Evolutionary conservation across 1,140 invertebrate species (phyloP), one percentile per base, ranked within the genome.

Genomic region (Hirudo medicinalis): DNA sequence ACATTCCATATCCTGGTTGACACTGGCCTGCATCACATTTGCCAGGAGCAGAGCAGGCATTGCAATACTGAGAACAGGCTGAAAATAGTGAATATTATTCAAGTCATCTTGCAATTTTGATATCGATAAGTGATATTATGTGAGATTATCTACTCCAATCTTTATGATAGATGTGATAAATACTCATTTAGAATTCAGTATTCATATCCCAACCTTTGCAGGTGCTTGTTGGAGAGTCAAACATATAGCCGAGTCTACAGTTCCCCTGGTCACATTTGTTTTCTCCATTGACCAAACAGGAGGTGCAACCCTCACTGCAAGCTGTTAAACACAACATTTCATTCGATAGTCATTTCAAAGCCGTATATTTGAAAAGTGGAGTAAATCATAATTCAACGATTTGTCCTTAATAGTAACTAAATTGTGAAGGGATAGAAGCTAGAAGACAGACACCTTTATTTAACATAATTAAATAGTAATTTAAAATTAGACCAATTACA

Each of bases 11-110:
- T 20, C 69, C 49, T 11, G 36, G 20, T 19, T 22, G 25, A 40
- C 69, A 70, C n/a, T 70, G 69, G n/a, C 53, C 20, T 49, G 69
- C 32, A 54, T 70, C 69, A 22, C 69, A 70, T 32, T 70, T 70
- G 32, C 69, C 69, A 54, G 69, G 20, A 54, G 32, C 25, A 20
- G 49, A 25, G 53, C 69, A 70, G n/a, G 49, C 15, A 36, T 53
- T 25, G 69, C 69, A 70, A 49, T 53, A 53, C 53, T 27, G 29
- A 22, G 69, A 36, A 70, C 69, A 70, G 13, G 32, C 69, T 70
- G 49, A 11, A 53, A 68, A 27, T 13, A 22, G 19, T 22, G 11
- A 63, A 4, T 20, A n/a, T 63, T 32, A 63, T 11, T 63, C 29
- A 25, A 63, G 29, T 63, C 8, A 19, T 25, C 11, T 63, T 4